Percentiles rank a stretch among this genome's conserved stretches.
These are phyloP conservation scores for Silurus glanis DNA, from an alignment of 2,113 vertebrate species.

Conservation along the genomic window DNA sequence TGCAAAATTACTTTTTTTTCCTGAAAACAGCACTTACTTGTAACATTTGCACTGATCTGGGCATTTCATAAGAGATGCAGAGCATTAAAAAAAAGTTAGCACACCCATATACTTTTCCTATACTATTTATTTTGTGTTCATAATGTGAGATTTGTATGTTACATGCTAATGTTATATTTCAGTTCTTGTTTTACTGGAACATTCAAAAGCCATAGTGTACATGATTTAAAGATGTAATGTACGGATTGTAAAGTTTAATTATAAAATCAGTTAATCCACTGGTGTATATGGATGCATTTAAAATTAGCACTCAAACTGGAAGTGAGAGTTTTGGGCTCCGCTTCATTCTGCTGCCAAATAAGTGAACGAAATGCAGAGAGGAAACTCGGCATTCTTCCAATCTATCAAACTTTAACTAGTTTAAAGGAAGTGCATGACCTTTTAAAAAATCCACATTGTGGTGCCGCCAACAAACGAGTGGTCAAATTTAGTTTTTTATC, in stretches of 20 bases:
- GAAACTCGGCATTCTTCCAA: constrained; percentile 22
- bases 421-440: constrained; percentile 27
- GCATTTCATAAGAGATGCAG: not conserved
- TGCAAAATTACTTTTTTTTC: not conserved
- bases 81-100: not conserved
- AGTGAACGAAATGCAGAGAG: constrained; percentile 14
- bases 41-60: not conserved
- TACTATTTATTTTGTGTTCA: constrained; percentile 16
- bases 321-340: constrained; percentile 21
- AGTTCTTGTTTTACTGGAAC: constrained; percentile 32
- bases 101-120: constrained; percentile 8
- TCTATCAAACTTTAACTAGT: constrained; percentile 33
- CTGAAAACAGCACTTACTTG: not conserved
- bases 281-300: constrained; percentile 29
- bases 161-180: constrained; percentile 25
- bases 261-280: constrained; percentile 25
- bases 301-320: not conserved
- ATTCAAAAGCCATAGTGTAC: constrained; percentile 49
- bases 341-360: constrained; percentile 35
- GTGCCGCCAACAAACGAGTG: constrained; percentile 29
- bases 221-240: constrained; percentile 24
- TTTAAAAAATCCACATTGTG: constrained; percentile 32
- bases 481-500: not conserved
- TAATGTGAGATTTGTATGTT: constrained; percentile 27
- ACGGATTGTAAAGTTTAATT: constrained; percentile 11